Base-by-base conservation (phyloP, 2,797 vertebrate genomes). In the Macropodus opercularis region DNA sequence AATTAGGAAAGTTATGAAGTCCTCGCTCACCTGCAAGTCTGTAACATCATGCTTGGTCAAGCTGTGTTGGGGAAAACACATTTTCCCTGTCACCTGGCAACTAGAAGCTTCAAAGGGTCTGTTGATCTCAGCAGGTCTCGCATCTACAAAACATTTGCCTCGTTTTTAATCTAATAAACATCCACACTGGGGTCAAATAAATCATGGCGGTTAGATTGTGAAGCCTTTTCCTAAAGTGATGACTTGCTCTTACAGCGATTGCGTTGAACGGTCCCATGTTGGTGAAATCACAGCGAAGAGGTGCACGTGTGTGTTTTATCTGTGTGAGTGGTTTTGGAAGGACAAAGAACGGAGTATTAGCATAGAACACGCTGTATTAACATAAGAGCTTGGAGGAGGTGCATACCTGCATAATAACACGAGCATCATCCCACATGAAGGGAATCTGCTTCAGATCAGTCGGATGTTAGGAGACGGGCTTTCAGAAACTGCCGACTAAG, bases 41-140 rank as follows among this genome's bases (percentile, higher is more conserved):
- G 40, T 9, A 48, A 52, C 49, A 38, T 34, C 27, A 12, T 15
- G 17, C 36, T 59, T 1, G 9, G 59, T 17, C 12, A 10, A 46
- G 62, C 19, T 47, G 49, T 46, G 50, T 3, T 0, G 24, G 18
- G 18, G 39, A 18, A 41, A 24, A 27, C 18, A 2, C 0, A 10
- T 52, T 43, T 19, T 31, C 13, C 27, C 61, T 44, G 69, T 87
- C 80, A 83, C 85, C 74, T 86, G 81, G 79, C 81, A 85, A 85
- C 81, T 79, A 84, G 85, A 87, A 85, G 80, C 80, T 69, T 77
- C 48, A 70, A 70, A 70, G 34, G 42, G 34, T 40, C 27, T 0
- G 15, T 23, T 78, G 42, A 64, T 63, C 59, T 69, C 41, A 40
- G 41, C 59, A 76, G 68, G 54, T 71, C 63, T 63, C 6, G 12